Conservation (phyloP, 2,113 vertebrate genomes). For the Petrocephalus zakoni region DNA sequence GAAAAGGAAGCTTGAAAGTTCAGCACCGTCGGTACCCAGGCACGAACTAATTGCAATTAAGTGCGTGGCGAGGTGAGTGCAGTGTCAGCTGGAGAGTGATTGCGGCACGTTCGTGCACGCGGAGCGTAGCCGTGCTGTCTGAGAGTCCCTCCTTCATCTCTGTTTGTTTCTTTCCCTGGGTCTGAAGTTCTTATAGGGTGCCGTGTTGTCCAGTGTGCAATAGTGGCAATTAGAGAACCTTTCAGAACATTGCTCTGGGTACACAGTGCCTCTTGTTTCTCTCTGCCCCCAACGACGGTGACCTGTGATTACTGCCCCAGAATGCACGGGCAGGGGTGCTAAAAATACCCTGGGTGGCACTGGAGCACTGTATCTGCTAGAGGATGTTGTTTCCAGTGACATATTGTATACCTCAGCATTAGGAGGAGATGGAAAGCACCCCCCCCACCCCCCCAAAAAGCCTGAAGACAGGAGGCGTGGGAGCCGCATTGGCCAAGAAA, state of each 20-base stretch:
- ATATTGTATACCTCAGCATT: neutral
- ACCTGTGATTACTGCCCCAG: neutral
- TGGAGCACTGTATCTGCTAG: neutral
- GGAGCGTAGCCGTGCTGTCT: conserved; percentile 6
- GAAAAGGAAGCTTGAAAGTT: neutral
- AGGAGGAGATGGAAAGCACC: neutral
- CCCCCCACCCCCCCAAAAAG: neutral
- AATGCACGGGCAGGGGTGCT: neutral
- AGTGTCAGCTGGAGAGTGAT: conserved; percentile 60
- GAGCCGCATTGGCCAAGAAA: neutral
- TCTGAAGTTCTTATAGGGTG: neutral
- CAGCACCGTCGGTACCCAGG: neutral
- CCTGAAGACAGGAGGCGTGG: neutral
- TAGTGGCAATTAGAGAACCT: conserved; percentile 6
- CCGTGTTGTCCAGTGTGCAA: neutral
- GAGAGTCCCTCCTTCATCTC: conserved; percentile 36
- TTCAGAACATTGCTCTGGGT: neutral
- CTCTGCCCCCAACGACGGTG: neutral
- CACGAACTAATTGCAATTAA: conserved; percentile 43
- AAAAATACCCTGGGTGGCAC: neutral
- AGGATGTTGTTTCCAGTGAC: neutral
- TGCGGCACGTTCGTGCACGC: conserved; percentile 52
- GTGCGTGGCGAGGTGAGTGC: conserved; percentile 55
- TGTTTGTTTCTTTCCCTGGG: conserved; percentile 32
- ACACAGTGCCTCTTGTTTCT: neutral